Conservation (phyloP, 2,113 vertebrate genomes). For the Phyllostomus hastatus region DNA sequence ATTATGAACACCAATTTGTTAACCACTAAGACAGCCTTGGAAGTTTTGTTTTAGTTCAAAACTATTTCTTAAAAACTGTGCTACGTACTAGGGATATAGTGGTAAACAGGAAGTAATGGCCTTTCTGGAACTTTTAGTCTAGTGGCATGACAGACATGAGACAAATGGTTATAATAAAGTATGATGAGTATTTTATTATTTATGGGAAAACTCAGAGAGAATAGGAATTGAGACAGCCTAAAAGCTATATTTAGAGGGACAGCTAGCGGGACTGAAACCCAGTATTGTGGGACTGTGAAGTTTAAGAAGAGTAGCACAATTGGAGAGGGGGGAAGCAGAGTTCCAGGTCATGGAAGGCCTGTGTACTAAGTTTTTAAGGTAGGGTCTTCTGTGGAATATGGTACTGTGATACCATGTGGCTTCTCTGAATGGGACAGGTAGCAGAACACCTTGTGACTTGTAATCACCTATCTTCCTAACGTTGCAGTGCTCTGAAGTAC, state of each 20-base stretch:
- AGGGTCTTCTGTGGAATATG: not conserved
- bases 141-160: not conserved
- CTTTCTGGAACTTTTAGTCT: not conserved
- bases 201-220: not conserved
- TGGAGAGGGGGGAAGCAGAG: not conserved
- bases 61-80: not conserved
- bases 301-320: not conserved
- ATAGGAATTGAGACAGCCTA: not conserved
- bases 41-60: not conserved
- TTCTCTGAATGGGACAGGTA: not conserved
- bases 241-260: not conserved
- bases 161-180: not conserved
- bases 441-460: not conserved
- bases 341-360: not conserved
- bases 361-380: not conserved
- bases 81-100: not conserved
- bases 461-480: not conserved
- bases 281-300: not conserved
- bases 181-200: not conserved
- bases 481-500: conserved; percentile 94
- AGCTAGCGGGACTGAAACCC: not conserved
- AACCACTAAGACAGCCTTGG: not conserved
- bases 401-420: not conserved
- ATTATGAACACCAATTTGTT: not conserved
- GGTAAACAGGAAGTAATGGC: not conserved